A percentile compares a stretch with the other conserved stretches of the same genome.
Evolutionary conservation across 2,113 vertebrate genomes (phyloP).

Genomic region (Cephalophus harveyi): DNA sequence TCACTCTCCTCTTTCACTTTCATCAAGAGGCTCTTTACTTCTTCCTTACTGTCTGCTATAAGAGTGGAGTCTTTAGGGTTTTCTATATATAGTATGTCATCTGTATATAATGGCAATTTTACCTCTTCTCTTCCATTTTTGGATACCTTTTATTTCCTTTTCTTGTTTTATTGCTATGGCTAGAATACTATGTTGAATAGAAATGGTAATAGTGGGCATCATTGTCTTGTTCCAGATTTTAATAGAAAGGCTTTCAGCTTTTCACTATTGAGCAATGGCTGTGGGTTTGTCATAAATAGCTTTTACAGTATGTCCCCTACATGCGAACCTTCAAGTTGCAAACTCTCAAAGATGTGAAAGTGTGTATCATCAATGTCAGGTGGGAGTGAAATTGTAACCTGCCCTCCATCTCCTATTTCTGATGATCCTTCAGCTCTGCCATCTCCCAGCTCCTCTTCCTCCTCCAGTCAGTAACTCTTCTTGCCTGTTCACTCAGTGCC

Average conservation of each 20-base stretch:
- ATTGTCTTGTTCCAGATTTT: background rate
- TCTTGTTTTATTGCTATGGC: background rate
- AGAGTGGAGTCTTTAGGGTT: background rate
- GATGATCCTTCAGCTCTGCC: background rate
- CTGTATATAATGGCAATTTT: background rate
- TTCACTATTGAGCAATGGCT: background rate
- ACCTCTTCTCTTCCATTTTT: background rate
- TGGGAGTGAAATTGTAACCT: background rate
- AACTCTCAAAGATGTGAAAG: background rate
- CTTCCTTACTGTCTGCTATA: background rate
- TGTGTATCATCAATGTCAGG: background rate
- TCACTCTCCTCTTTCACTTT: no score
- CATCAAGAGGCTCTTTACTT: no score
- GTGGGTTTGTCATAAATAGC: background rate
- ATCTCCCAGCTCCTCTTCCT: background rate
- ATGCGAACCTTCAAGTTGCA: background rate
- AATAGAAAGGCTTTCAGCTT: background rate
- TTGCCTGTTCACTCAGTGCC: background rate
- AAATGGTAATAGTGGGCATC: background rate
- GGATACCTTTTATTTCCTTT: background rate
- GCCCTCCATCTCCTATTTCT: background rate
- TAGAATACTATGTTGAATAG: background rate
- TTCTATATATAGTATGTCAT: background rate
- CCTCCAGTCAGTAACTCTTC: background rate
- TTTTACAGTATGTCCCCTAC: background rate